Conservation (phyloP, 1,140 invertebrate genomes). For the Heliconius eleuchia region DNA sequence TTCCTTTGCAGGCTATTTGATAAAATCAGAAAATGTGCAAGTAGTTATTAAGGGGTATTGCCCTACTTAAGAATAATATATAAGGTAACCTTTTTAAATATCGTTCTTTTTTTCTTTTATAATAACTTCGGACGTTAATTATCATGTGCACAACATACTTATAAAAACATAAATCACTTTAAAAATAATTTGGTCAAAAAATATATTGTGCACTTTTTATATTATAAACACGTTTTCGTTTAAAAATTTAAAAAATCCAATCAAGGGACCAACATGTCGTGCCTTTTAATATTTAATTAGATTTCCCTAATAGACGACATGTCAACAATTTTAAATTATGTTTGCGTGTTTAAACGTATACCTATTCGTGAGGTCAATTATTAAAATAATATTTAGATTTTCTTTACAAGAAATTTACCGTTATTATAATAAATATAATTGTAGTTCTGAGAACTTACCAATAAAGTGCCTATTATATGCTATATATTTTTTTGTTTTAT, state of each 20-base stretch:
- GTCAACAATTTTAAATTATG: constrained; percentile 6
- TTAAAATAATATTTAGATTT: neutral
- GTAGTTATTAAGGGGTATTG: neutral
- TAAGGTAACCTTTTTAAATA: neutral
- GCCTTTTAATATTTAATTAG: neutral
- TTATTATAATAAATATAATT: neutral
- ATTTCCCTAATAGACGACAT: neutral
- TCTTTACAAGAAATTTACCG: neutral
- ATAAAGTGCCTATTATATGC: neutral
- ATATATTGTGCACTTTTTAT: neutral
- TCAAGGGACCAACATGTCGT: neutral
- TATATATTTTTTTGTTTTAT: too few species aligned
- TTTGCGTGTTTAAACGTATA: neutral
- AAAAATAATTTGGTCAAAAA: neutral
- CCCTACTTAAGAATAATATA: neutral
- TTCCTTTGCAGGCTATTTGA: neutral
- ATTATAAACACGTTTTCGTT: too few species aligned
- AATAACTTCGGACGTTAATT: neutral
- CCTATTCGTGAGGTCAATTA: constrained; percentile 3
- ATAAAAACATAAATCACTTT: neutral
- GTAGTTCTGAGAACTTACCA: neutral
- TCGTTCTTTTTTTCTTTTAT: neutral
- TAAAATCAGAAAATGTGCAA: constrained; percentile 6
- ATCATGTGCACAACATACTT: too few species aligned
- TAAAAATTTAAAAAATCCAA: too few species aligned